A percentile compares a stretch with the other conserved stretches of the same genome.
Conservation (phyloP, 2,888 invertebrate species). For the Loripinus fragilis region DNA sequence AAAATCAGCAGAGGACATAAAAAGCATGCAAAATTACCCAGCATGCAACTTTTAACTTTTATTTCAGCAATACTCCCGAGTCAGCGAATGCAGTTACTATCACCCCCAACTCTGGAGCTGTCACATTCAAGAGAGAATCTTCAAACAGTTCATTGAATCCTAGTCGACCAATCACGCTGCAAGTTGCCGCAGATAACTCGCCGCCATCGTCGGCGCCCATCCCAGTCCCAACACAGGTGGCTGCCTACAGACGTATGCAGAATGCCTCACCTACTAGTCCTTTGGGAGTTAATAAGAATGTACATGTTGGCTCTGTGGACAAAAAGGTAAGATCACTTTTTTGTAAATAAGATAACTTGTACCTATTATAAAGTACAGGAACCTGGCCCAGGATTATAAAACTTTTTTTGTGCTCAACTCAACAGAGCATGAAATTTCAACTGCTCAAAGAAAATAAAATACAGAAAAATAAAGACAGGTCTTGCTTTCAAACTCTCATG, state of each 20-base stretch:
- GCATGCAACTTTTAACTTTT: background rate
- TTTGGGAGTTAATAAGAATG: slow-evolving; percentile 19
- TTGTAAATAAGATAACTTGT: too few relatives aligned
- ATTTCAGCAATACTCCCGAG: slow-evolving; percentile 25
- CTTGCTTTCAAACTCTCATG: too few relatives aligned
- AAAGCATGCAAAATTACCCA: too few relatives aligned
- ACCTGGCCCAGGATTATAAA: too few relatives aligned
- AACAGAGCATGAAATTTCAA: too few relatives aligned
- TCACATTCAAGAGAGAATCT: slow-evolving; percentile 65
- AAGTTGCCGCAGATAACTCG: slow-evolving; percentile 56
- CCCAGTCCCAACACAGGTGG: slow-evolving; percentile 89
- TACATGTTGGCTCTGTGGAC: background rate
- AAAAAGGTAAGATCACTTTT: slow-evolving; percentile 16
- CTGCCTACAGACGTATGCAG: slow-evolving; percentile 85
- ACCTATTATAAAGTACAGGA: too few relatives aligned
- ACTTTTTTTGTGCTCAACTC: too few relatives aligned
- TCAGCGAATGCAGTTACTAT: slow-evolving; percentile 64
- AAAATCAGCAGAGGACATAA: too few relatives aligned
- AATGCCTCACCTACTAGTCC: slow-evolving; percentile 67
- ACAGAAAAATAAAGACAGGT: too few relatives aligned
- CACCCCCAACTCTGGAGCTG: slow-evolving; percentile 65
- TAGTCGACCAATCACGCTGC: slow-evolving; percentile 71
- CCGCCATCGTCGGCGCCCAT: slow-evolving; percentile 87
- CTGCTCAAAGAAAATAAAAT: too few relatives aligned
- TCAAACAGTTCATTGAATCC: slow-evolving; percentile 58